phyloP scores from a whole-genome alignment of 2,113 vertebrate species.

The Brachypodius melanocephalos region DNA sequence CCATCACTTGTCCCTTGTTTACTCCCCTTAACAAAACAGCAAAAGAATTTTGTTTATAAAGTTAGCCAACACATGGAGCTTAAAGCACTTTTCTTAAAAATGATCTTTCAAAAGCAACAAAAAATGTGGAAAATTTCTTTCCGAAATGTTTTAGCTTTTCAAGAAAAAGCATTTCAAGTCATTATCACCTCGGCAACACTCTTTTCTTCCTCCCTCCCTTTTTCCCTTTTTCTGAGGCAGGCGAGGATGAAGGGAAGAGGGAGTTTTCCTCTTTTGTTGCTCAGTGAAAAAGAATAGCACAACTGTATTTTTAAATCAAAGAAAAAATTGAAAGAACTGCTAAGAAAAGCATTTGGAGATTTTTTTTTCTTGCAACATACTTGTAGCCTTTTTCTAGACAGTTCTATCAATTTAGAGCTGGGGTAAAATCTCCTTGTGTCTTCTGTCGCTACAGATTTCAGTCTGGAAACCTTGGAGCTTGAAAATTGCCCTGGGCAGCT shows the following conservation, averaged over 20 bases:
- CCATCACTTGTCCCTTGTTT: conserved; percentile 21
- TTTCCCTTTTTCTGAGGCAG: background rate
- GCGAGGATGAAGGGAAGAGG: background rate
- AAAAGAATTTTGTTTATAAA: conserved; percentile 25
- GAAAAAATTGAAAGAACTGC: background rate
- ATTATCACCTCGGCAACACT: background rate
- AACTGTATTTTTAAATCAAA: background rate
- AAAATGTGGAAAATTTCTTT: conserved; percentile 17
- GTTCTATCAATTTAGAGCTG: background rate
- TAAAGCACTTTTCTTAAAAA: conserved; percentile 33
- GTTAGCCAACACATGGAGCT: background rate
- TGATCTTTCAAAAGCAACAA: background rate
- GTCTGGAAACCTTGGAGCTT: background rate
- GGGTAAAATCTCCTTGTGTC: background rate
- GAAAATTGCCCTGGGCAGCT: background rate
- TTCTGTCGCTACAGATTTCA: background rate
- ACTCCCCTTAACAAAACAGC: background rate
- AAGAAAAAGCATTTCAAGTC: conserved; percentile 5
- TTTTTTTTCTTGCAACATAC: background rate
- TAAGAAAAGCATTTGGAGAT: background rate
- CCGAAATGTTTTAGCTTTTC: background rate
- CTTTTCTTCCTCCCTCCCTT: background rate
- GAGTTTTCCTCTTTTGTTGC: background rate
- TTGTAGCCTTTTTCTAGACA: background rate
- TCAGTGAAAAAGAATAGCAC: background rate